Conservation (phyloP, 2,113 vertebrate species). For the Rousettus leschenaultii region DNA sequence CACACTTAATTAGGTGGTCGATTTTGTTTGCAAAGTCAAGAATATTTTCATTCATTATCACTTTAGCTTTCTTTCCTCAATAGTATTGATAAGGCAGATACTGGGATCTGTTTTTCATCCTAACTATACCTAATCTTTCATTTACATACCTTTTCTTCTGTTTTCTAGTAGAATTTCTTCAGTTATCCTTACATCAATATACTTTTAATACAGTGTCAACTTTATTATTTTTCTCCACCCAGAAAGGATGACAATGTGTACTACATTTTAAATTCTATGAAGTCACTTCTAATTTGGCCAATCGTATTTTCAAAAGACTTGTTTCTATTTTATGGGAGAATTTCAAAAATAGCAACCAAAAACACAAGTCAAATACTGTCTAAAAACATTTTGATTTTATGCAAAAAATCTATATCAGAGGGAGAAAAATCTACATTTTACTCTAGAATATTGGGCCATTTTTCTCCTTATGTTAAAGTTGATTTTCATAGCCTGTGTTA, state of each 20-base stretch:
- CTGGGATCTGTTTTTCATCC: not conserved
- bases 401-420: not conserved
- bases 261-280: not conserved
- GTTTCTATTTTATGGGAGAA: not conserved
- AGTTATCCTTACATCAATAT: not conserved
- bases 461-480: not conserved
- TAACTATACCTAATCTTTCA: not conserved
- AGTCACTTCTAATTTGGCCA: not conserved
- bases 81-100: not conserved
- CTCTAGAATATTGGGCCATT: not conserved
- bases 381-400: not conserved
- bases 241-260: not conserved
- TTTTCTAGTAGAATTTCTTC: constrained; percentile 6
- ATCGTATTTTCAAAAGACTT: not conserved
- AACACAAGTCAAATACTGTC: not conserved
- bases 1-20: not conserved
- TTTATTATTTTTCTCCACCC: not conserved
- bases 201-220: not conserved
- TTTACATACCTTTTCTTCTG: not conserved
- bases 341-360: not conserved
- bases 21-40: not conserved
- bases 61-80: not conserved
- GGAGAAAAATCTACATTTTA: not conserved
- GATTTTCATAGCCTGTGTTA: not conserved
- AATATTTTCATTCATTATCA: constrained; percentile 14